A percentile compares a stretch with the other conserved stretches of the same genome.
Evolutionary conservation across 2,888 invertebrate genomes (phyloP).

Genomic region (Eurytoma adleriae): DNA sequence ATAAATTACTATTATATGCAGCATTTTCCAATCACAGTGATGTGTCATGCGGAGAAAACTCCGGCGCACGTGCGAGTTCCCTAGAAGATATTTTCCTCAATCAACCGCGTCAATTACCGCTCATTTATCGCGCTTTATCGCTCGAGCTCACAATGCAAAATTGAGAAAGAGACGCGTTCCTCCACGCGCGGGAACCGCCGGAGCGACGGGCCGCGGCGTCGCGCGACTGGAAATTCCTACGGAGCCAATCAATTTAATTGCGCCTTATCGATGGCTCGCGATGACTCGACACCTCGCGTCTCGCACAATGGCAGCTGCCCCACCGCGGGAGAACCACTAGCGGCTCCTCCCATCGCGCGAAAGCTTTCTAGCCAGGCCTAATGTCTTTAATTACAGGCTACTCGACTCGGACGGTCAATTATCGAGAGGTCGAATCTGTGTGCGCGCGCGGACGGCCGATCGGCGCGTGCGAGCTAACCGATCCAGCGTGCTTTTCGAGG

Average conservation of each 20-base stretch:
- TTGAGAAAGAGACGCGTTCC: constrained; percentile 32
- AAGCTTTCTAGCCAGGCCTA: constrained; percentile 54
- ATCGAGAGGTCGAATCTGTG: constrained; percentile 67
- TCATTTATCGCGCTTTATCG: constrained; percentile 12
- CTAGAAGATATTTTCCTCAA: constrained; percentile 4
- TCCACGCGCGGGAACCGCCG: constrained; percentile 28
- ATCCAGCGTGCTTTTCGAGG: neutral
- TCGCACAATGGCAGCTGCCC: constrained; percentile 16
- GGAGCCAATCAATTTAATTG: constrained; percentile 69
- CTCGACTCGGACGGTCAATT: constrained; percentile 68
- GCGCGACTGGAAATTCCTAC: constrained; percentile 49
- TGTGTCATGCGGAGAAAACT: neutral
- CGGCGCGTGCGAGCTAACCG: no score
- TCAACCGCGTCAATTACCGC: constrained; percentile 33
- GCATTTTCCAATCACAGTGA: constrained; percentile 21
- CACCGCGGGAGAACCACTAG: neutral
- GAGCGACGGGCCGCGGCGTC: no score
- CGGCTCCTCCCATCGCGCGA: constrained; percentile 45
- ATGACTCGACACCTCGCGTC: constrained; percentile 61
- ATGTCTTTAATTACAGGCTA: constrained; percentile 67
- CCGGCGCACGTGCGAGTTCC: constrained; percentile 10
- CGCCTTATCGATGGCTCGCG: constrained; percentile 64
- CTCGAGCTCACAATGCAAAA: neutral
- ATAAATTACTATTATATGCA: constrained; percentile 4
- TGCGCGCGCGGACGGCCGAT: constrained; percentile 1